phyloP scores from a whole-genome alignment of 2,797 vertebrate species.

The Anableps anableps region DNA sequence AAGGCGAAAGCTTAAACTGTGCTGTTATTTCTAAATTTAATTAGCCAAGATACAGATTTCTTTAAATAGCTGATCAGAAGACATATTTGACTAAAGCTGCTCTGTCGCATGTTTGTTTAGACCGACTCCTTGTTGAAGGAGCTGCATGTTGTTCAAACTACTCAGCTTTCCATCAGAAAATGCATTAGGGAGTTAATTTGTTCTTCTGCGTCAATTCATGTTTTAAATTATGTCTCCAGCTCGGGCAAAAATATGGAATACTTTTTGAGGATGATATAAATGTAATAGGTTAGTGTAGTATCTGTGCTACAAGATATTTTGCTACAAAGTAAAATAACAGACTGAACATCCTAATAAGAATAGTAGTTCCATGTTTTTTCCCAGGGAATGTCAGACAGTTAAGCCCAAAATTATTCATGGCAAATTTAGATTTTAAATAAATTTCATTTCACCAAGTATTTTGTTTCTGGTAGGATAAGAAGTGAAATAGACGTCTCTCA shows the following conservation, averaged over 20 bases:
- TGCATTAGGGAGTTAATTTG: neutral
- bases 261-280: neutral
- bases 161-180: neutral
- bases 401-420: neutral
- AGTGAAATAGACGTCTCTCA: too few relatives aligned
- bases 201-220: neutral
- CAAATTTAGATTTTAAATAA: neutral
- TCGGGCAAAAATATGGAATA: neutral
- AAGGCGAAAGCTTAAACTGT: neutral
- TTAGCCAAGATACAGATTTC: neutral
- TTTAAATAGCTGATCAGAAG: neutral
- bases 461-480: neutral
- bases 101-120: neutral
- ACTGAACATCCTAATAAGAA: neutral
- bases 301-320: neutral
- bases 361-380: neutral
- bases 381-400: neutral
- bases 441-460: neutral
- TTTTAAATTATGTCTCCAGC: neutral
- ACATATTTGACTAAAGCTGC: neutral
- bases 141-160: neutral
- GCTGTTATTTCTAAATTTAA: neutral
- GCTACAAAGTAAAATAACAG: neutral
- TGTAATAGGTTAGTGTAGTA: neutral
- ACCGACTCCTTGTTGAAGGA: neutral